phyloP scores from a whole-genome alignment of 2,113 vertebrate genomes.

The Datnioides undecimradiatus region DNA sequence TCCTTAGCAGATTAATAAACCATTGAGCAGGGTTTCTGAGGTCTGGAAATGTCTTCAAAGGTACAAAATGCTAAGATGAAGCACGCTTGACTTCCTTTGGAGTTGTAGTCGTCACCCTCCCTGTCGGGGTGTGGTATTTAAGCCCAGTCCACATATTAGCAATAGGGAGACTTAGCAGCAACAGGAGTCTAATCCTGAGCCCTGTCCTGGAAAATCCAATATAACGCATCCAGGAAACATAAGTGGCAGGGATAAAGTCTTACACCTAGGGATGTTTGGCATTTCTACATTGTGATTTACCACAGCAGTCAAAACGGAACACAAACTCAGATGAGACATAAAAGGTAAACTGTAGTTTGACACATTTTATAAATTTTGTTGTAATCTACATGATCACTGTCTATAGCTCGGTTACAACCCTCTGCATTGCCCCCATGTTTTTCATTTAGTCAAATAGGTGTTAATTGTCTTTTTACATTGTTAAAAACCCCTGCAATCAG shows the following conservation, averaged over 20 bases:
- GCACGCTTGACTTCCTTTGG: constrained; percentile 15
- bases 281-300: constrained; percentile 36
- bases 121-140: constrained; percentile 42
- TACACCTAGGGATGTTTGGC: constrained; percentile 32
- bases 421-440: background rate
- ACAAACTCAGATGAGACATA: background rate
- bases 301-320: background rate
- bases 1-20: constrained; percentile 14
- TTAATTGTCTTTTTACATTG: background rate
- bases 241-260: constrained; percentile 34
- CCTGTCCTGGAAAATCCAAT: constrained; percentile 56
- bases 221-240: constrained; percentile 36
- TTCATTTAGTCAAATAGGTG: background rate
- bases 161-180: constrained; percentile 39
- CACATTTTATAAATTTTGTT: background rate
- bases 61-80: constrained; percentile 9
- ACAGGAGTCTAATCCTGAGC: constrained; percentile 52
- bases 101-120: constrained; percentile 9
- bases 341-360: background rate
- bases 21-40: background rate
- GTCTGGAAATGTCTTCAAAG: constrained; percentile 16
- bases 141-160: constrained; percentile 31
- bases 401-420: background rate
- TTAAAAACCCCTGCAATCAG: background rate
- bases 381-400: background rate